A percentile compares a stretch with the other conserved stretches of the same genome.
Evolutionary conservation across 1,140 invertebrate genomes (phyloP).

Genomic region (Hormaphis cornu): DNA sequence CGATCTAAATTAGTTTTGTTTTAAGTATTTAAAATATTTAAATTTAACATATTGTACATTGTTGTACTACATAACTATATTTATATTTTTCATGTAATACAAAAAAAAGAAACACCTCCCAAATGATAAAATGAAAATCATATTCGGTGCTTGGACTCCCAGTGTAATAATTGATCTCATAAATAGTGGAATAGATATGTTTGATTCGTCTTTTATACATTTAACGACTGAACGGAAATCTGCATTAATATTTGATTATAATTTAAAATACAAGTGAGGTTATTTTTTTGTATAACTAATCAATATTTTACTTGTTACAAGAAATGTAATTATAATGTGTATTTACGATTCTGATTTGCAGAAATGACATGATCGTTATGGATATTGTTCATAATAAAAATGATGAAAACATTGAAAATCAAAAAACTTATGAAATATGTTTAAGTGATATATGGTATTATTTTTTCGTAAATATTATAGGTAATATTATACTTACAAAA

Average conservation of each 20-base stretch:
- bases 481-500: too few species aligned
- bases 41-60: background rate
- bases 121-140: constrained; percentile 51
- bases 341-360: background rate
- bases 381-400: background rate
- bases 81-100: constrained; percentile 14
- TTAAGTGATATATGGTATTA: constrained; percentile 10
- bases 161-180: constrained; percentile 53
- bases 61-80: constrained; percentile 6
- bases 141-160: constrained; percentile 63
- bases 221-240: constrained; percentile 51
- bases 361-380: constrained; percentile 1
- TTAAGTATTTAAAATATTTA: background rate
- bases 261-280: constrained; percentile 32
- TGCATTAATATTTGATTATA: constrained; percentile 51
- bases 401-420: background rate
- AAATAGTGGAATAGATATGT: constrained; percentile 66
- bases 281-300: background rate
- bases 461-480: background rate
- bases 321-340: background rate
- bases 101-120: constrained; percentile 50
- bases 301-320: background rate
- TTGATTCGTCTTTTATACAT: constrained; percentile 65
- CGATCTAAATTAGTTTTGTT: background rate
- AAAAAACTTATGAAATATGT: constrained; percentile 6